Evolutionary conservation across 2,113 vertebrate genomes (phyloP).

Genomic region (Onychostruthus taczanowskii): DNA sequence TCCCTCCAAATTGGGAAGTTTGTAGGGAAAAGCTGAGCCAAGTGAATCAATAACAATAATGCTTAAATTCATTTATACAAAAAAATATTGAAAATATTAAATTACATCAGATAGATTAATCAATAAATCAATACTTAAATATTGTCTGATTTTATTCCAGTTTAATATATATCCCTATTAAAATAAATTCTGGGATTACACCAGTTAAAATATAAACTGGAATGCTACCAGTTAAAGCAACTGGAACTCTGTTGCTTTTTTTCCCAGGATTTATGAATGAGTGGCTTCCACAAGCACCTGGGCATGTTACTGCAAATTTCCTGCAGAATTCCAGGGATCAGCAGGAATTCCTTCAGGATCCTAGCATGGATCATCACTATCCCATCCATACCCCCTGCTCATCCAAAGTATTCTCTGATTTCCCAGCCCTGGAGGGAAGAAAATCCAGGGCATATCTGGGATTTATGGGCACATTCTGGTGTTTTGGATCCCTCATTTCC

Average conservation of each 20-base stretch:
- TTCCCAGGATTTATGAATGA: background rate
- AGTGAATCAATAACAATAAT: fast-evolving
- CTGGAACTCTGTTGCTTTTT: background rate
- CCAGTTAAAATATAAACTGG: background rate
- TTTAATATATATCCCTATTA: background rate
- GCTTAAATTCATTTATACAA: fast-evolving
- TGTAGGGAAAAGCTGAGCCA: fast-evolving
- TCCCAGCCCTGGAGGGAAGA: fast-evolving
- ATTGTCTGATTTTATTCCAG: background rate
- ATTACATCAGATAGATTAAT: fast-evolving
- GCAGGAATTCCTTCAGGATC: background rate
- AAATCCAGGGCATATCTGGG: background rate
- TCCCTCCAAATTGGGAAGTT: background rate
- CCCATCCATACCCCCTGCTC: background rate
- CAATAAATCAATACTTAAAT: background rate
- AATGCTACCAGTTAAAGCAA: background rate
- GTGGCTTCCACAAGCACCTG: background rate
- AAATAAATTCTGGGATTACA: background rate
- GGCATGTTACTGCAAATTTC: background rate
- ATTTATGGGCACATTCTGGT: background rate
- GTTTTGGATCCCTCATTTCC: background rate
- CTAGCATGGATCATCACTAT: too few species aligned
- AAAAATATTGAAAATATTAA: background rate
- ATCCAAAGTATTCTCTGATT: background rate
- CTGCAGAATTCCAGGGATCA: background rate